A percentile compares a stretch with the other conserved stretches of the same genome.
These are phyloP conservation scores for Periparus ater DNA, from an alignment of 2,797 vertebrate species.

Conservation along the genomic window DNA sequence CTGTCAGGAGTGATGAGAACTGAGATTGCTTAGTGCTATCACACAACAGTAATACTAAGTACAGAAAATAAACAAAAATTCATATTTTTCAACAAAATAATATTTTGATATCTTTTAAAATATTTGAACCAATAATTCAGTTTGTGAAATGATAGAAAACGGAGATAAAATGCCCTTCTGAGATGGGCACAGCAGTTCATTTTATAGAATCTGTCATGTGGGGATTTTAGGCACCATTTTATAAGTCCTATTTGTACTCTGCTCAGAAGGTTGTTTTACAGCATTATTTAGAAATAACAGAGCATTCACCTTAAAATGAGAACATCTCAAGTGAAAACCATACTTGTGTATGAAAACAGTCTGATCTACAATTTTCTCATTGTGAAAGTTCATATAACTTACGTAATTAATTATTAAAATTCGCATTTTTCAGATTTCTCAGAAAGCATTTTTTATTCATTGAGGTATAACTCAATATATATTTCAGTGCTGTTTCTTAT, in stretches of 20 bases:
- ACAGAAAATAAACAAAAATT: not conserved
- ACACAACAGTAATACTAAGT: not conserved
- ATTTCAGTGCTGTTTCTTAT: not conserved
- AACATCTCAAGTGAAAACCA: not conserved
- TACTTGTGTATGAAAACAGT: not conserved
- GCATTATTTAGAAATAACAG: not conserved
- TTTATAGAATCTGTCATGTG: not conserved
- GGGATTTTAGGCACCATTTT: not conserved
- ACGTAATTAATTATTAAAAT: not conserved
- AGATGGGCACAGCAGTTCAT: not conserved
- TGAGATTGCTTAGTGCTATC: not conserved
- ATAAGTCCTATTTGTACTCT: not conserved
- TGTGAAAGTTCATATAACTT: not conserved
- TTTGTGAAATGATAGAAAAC: not conserved
- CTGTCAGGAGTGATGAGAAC: not conserved
- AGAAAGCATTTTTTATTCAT: not conserved
- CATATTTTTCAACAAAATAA: no score
- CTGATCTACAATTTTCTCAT: not conserved
- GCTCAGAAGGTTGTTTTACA: not conserved
- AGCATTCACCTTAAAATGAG: not conserved
- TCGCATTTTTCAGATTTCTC: not conserved
- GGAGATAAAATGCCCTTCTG: not conserved
- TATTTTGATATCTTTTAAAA: not conserved
- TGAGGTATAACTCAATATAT: accelerated
- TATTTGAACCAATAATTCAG: not conserved